These are phyloP conservation scores for Lutraria lutraria DNA, from an alignment of 2,888 invertebrate genomes.

Conservation along the genomic window DNA sequence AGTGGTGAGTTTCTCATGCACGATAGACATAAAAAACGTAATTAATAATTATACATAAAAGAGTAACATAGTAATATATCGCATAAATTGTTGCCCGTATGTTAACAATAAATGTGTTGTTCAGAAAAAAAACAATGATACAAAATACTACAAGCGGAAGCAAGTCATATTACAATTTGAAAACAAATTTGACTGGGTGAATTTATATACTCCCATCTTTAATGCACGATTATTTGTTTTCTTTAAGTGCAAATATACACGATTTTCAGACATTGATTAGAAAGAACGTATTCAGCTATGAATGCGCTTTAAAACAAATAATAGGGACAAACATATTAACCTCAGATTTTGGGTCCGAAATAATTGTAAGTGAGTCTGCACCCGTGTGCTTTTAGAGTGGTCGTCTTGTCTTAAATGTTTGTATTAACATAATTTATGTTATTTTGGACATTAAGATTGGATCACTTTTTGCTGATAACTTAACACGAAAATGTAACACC, in stretches of 20 bases:
- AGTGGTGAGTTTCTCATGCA: background rate
- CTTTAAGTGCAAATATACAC: background rate
- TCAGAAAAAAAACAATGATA: slow-evolving; percentile 3
- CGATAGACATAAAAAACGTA: slow-evolving; percentile 8
- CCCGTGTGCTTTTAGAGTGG: no score
- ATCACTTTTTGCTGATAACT: no score
- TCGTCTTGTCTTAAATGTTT: no score
- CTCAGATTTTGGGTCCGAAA: no score
- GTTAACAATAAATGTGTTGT: background rate
- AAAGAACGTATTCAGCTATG: background rate
- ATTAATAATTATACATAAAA: background rate
- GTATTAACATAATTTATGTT: no score
- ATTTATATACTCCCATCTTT: slow-evolving; percentile 1
- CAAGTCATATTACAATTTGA: background rate
- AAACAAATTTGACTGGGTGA: slow-evolving; percentile 13
- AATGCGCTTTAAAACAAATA: no score
- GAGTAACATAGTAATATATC: background rate
- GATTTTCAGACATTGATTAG: background rate
- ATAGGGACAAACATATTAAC: no score
- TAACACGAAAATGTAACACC: no score
- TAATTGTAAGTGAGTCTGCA: no score
- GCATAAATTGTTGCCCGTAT: background rate
- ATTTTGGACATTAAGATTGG: no score
- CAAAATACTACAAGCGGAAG: slow-evolving; percentile 2
- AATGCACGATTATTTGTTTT: background rate